phyloP scores from a whole-genome alignment of 2,797 vertebrate species.

The Eulemur mongoz region DNA sequence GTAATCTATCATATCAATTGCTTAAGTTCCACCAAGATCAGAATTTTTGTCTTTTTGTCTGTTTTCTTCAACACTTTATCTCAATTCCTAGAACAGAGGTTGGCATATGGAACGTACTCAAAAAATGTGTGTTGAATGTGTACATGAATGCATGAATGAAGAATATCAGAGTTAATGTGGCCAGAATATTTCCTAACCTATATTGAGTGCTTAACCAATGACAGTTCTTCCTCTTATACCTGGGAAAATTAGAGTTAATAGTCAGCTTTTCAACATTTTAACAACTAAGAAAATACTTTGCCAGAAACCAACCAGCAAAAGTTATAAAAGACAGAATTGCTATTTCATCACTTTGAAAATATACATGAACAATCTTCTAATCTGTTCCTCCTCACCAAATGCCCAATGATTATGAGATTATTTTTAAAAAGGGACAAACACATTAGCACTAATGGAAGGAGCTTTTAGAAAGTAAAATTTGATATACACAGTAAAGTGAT shows the following conservation, averaged over 20 bases:
- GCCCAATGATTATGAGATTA: slow-evolving; percentile 24
- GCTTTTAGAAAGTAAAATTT: slow-evolving; percentile 51
- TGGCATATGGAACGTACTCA: neutral
- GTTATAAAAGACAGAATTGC: slow-evolving; percentile 26
- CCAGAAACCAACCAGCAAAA: neutral
- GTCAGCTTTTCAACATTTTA: neutral
- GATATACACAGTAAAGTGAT: slow-evolving; percentile 26
- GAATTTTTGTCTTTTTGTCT: neutral
- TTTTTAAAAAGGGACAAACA: slow-evolving; percentile 38
- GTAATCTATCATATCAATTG: neutral
- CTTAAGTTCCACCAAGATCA: slow-evolving; percentile 7
- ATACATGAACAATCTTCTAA: slow-evolving; percentile 9
- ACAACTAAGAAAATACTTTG: neutral
- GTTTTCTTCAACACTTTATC: slow-evolving; percentile 7
- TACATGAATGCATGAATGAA: neutral
- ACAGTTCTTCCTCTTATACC: neutral
- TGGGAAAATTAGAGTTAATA: neutral
- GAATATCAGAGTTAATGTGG: neutral
- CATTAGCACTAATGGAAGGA: slow-evolving; percentile 56
- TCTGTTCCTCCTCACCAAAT: slow-evolving; percentile 41
- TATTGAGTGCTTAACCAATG: neutral
- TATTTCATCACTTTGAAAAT: slow-evolving; percentile 51
- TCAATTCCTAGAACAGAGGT: neutral
- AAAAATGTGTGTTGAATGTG: slow-evolving; percentile 14
- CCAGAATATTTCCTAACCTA: neutral